Base-by-base conservation (phyloP, 2,113 vertebrate species). In the Shinisaurus crocodilurus region DNA sequence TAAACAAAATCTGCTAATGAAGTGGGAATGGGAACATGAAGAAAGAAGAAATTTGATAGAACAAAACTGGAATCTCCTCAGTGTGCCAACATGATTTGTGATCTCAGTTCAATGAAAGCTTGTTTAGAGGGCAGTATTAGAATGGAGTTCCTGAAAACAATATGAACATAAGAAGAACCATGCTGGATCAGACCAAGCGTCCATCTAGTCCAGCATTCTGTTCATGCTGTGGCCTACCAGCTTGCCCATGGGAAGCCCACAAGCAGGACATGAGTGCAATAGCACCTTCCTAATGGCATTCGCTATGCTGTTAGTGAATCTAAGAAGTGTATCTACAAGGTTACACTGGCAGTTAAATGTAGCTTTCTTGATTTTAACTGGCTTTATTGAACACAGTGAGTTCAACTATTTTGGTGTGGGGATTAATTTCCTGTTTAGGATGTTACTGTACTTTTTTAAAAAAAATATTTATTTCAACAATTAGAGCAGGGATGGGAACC, bases 1-100 rank as follows among this genome's bases (percentile, higher is more conserved):
- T 93, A 88, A 93, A 94, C 87, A 81, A 0, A 87, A 90, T 85
- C 87, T 87, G 54, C 84, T 81, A 86, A 89, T 43, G 25, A 40
- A 0, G 0, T 74, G 91, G 86, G 72, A 67, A 83, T 81, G 88
- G 87, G 91, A 92, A 88, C 88, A 54, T 0, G 2, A 86, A 86
- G 1, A 34, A 88, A 95, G 82, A 89, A 91, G 67, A 94, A 34
- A 72, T 5, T 10, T 32, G 90, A 34, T 81, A 91, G 27, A 90
- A 90, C 6, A 45, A 91, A 88, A 83, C n/a, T 43, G 54, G 82
- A 77, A 87, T 85, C 88, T 91, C 10, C 63, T 29, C 43, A 92
- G 81, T 65, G 76, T 92, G 70, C 70, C 79, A 72, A 3, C 8
- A 18, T 3, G 25, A 37, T 75, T 45, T 20, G 54, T 87, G 87